Base-by-base conservation (phyloP, 2,888 invertebrate species). In the Empis livida region DNA sequence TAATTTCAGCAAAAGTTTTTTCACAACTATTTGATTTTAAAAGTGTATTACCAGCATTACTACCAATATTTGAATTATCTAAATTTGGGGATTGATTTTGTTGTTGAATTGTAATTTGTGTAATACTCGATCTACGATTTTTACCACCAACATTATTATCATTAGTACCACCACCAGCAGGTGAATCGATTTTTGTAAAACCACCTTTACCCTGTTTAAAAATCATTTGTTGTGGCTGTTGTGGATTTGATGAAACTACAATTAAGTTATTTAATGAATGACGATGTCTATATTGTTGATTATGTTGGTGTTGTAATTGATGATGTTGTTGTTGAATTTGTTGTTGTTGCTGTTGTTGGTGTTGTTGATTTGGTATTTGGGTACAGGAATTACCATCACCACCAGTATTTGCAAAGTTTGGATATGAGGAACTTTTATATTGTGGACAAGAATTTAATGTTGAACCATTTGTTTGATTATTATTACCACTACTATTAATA, bases 231-330 rank as follows among this genome's bases (percentile, higher is more conserved):
- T 64, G 65, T 2, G 62, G 58, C 51, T 65, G 64, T 41, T 65
- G 65, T 6, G 62, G 60, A n/a, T 63, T 62, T 32, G 61, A 59
- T 43, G 65, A 54, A 6, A 66, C 62, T 39, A 65, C 58, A 51
- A 65, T 67, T 42, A 68, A 55, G 56, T 67, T 69, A 48, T 64
- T 69, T 1, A 69, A 52, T n/a, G 68, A 68, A 16, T 67, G 53
- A 13, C 55, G 49, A 49, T 53, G 63, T 31, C 65, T 58, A 54
- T 64, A 63, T 16, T 52, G 53, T 31, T 53, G 49, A 11, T 48
- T 44, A 17, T 32, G 43, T 30, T 45, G 51, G 11, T 49, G 51
- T 15, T 48, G 51, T 14, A 15, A 49, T 44, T 50, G 53, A 23
- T 44, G 45, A 9, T 37, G 23, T 47, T 49, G 53, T 15, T 52